phyloP scores from a whole-genome alignment of 2,888 invertebrate genomes.

The Coremacera marginata region DNA sequence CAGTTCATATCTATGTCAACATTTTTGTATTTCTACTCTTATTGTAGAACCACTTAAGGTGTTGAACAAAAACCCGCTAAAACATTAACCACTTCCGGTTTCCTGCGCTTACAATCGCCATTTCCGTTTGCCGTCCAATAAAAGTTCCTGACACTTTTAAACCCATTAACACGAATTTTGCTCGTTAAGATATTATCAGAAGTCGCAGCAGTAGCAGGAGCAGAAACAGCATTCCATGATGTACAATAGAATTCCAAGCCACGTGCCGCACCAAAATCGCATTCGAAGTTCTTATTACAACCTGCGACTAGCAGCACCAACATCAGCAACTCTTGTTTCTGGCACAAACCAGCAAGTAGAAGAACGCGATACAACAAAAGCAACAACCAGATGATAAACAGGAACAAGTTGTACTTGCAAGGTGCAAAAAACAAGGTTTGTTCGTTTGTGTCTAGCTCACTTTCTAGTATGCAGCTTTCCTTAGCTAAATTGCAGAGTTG shows the following conservation, averaged over 20 bases:
- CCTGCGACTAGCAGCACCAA: not conserved
- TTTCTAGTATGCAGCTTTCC: not conserved
- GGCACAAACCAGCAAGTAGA: not conserved
- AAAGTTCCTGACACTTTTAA: conserved; percentile 38
- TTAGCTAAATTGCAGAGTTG: not conserved
- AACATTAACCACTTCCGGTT: conserved; percentile 15
- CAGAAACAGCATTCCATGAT: not conserved
- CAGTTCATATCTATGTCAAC: no score
- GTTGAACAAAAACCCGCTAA: not conserved
- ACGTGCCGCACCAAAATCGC: not conserved
- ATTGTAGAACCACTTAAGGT: not conserved
- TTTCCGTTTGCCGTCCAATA: conserved; percentile 27
- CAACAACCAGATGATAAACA: not conserved
- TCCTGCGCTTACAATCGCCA: conserved; percentile 5
- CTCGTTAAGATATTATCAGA: conserved; percentile 39
- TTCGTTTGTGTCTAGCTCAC: not conserved
- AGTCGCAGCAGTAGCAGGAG: conserved; percentile 13
- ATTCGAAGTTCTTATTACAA: not conserved
- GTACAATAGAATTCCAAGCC: not conserved
- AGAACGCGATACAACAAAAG: not conserved
- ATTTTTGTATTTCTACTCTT: no score
- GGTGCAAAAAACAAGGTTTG: not conserved
- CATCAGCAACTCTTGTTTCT: not conserved
- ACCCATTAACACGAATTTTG: conserved; percentile 43
- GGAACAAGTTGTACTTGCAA: not conserved